Base-by-base conservation (phyloP, 2,113 vertebrate species). In the Rhineura floridana region DNA sequence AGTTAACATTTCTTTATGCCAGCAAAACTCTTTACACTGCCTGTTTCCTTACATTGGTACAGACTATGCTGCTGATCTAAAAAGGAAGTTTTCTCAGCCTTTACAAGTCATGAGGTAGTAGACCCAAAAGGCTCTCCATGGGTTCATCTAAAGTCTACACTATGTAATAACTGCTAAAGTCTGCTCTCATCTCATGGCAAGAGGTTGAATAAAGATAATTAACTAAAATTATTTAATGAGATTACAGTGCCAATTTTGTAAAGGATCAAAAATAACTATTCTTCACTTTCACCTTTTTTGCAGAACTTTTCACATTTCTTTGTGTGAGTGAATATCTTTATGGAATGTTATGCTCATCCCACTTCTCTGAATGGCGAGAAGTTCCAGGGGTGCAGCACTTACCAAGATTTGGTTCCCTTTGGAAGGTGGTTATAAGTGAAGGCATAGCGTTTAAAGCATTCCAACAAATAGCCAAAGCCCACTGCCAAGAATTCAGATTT, bases 11-110 rank as follows among this genome's bases (percentile, higher is more conserved):
- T 84, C 50, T 90, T 90, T 77, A 46, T 69, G 39, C 72, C 44
- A 81, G 0, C 0, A 19, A 36, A 19, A 28, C 36, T 0, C 0
- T 2, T 90, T 59, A 15, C n/a, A n/a, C n/a, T n/a, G n/a, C n/a
- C n/a, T n/a, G n/a, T n/a, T n/a, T n/a, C n/a, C n/a, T n/a, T n/a
- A n/a, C n/a, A n/a, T n/a, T n/a, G n/a, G 13, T 78, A 12, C 70
- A 28, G 48, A 73, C 65, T 39, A 84, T 55, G 59, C 11, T 30
- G 42, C 36, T 87, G 39, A 6, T 55, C 44, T 77, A 87, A 67
- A 75, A 69, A 79, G 62, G 62, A 81, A 83, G 3, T 42, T 28
- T 42, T 42, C 55, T 25, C 10, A 84, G 62, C 46, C 55, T 55
- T 50, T 5, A 39, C 19, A 76, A 77, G 25, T 63, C 30, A 15